Percentiles rank a stretch among this genome's conserved stretches.
Evolutionary conservation across 2,113 vertebrate species (phyloP).

Genomic region (Neolamprologus brichardi): DNA sequence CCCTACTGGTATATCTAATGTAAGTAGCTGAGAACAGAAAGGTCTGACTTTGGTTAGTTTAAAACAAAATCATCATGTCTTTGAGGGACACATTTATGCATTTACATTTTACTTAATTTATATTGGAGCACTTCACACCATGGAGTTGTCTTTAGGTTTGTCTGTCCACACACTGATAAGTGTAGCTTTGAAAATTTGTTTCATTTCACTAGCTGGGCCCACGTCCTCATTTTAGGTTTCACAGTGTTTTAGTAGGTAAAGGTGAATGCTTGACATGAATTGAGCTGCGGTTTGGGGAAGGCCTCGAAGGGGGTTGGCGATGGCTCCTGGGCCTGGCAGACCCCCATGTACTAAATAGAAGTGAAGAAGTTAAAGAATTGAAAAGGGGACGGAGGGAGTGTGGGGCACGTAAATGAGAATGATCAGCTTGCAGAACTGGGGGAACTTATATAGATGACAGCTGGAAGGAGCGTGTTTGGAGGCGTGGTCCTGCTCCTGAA

Average conservation of each 20-base stretch:
- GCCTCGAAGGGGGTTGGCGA: accelerated
- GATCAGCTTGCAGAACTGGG: background rate
- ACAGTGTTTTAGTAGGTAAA: background rate
- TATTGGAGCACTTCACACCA: background rate
- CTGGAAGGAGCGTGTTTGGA: accelerated
- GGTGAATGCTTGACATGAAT: background rate
- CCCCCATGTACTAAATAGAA: accelerated
- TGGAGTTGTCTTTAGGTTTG: background rate
- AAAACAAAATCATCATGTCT: background rate
- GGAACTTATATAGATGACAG: background rate
- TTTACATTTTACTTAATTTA: background rate
- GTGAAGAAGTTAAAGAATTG: background rate
- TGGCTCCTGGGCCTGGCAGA: background rate
- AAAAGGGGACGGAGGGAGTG: accelerated
- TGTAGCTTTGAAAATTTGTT: background rate
- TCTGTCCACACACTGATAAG: background rate
- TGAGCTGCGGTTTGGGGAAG: background rate
- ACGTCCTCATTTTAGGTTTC: accelerated
- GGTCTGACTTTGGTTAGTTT: background rate
- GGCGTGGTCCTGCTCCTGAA: background rate
- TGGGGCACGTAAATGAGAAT: background rate
- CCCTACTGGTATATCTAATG: background rate
- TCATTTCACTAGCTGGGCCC: background rate
- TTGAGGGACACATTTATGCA: background rate
- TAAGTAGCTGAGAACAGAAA: background rate